A percentile compares a stretch with the other conserved stretches of the same genome.
Conservation (phyloP, 1,140 invertebrate species). For the Chlorops oryzae region DNA sequence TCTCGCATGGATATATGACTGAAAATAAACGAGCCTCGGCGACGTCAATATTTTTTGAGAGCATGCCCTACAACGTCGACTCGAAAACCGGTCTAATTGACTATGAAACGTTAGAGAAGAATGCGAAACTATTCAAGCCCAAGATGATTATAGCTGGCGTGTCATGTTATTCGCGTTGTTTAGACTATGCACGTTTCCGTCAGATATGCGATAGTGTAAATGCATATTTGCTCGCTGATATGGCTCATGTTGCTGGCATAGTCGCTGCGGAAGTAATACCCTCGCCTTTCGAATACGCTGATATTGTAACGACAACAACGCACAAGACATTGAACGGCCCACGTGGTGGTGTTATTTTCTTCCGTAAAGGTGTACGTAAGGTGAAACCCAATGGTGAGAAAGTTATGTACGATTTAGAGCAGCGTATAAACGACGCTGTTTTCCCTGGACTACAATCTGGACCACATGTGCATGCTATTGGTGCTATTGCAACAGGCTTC, state of each 20-base stretch:
- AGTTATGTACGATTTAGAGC: conserved; percentile 80
- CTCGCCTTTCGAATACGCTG: conserved; percentile 87
- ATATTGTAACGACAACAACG: conserved; percentile 93
- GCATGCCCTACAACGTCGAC: conserved; percentile 94
- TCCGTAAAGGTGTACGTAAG: conserved; percentile 71
- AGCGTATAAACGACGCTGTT: conserved; percentile 85
- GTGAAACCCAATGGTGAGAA: conserved; percentile 70
- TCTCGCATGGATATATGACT: conserved; percentile 92
- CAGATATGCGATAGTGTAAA: conserved; percentile 82
- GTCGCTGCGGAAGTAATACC: conserved; percentile 82
- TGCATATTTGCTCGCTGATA: conserved; percentile 88
- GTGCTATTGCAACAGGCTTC: conserved; percentile 85
- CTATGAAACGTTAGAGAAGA: conserved; percentile 80
- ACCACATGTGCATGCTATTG: conserved; percentile 89
- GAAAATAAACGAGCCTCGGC: conserved; percentile 89
- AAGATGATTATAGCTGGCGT: conserved; percentile 91
- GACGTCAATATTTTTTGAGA: conserved; percentile 97
- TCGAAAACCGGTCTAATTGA: conserved; percentile 85
- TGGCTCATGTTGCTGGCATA: conserved; percentile 91
- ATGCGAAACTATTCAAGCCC: conserved; percentile 84
- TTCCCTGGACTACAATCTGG: conserved; percentile 90
- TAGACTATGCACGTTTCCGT: conserved; percentile 84
- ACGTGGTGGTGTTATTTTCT: conserved; percentile 85
- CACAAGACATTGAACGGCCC: conserved; percentile 93
- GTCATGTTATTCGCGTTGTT: conserved; percentile 77